Evolutionary conservation across 2,797 vertebrate species (phyloP), one percentile per base, ranked within the genome.

Genomic region (Enoplosus armatus): DNA sequence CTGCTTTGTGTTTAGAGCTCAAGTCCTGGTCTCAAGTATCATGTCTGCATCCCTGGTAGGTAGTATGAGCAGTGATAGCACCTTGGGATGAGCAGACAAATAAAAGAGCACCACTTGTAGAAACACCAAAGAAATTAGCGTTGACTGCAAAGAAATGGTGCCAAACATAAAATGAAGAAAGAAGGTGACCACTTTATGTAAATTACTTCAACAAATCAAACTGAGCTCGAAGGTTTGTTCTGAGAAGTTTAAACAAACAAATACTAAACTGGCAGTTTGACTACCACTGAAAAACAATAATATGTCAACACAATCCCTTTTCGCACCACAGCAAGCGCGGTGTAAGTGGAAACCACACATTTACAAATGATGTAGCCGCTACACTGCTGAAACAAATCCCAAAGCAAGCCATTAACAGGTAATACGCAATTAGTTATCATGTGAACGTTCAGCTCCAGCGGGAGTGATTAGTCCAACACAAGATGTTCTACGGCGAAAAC

Each of bases 391-490:
- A 77, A 73, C 72, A 79, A 84, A 73, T 87, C 91, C 87, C 90
- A 77, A 5, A 82, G 82, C 77, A 53, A 56, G 69, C 75, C 87
- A 82, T 89, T 90, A 91, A 75, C 83, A 80, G 81, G 85, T 89
- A 75, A 87, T 72, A 75, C 26, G 16, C 81, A 80, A 87, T 90
- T 82, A 87, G 85, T 83, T 86, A 85, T 68, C 82, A 83, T 66
- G 83, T 79, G 80, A 89, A 72, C 27, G 74, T 73, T 79, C 31
- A 0, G 72, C 72, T 87, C 89, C 77, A 0, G 74, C 0, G 84
- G 89, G 89, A 86, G 80, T 4, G 78, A 91, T 92, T 91, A 89
- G 75, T 78, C 82, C 71, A 6, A 82, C 76, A 66, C 84, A 71
- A 90, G 85, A 72, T 87, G 89, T 82, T 84, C 77, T 10, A 16